Conservation (phyloP, 2,113 vertebrate genomes). For the Hucho hucho region DNA sequence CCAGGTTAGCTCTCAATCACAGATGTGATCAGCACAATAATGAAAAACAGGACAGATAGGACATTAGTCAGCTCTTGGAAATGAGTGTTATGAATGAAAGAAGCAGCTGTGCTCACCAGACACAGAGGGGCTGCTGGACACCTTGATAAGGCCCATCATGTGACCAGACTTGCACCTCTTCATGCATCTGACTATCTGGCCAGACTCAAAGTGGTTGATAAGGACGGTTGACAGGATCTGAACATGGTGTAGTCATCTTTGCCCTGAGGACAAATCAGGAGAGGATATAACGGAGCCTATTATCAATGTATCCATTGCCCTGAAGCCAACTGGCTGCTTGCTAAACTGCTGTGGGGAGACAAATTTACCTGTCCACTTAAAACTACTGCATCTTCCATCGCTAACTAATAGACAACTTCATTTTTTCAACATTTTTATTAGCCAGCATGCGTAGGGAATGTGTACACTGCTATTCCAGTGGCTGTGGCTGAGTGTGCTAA, state of each 20-base stretch:
- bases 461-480: not conserved
- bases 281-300: constrained; percentile 29
- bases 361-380: not conserved
- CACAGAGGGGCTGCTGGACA: constrained; percentile 35
- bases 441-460: not conserved
- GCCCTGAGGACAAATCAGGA: constrained; percentile 32
- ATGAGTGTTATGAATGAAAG: constrained; percentile 4
- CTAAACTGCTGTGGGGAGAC: not conserved
- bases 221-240: constrained; percentile 47
- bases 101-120: constrained; percentile 31
- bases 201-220: constrained; percentile 60
- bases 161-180: constrained; percentile 51
- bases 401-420: not conserved
- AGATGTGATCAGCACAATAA: not conserved
- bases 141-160: constrained; percentile 43
- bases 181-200: constrained; percentile 46
- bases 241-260: constrained; percentile 55
- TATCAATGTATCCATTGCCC: not conserved
- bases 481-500: not conserved
- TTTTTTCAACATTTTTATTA: not conserved
- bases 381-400: too few species aligned
- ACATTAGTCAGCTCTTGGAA: not conserved
- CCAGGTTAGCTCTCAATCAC: not conserved
- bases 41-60: not conserved
- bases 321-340: too few species aligned